phyloP scores from a whole-genome alignment of 2,888 invertebrate species.

The Leptodirus hochenwartii region DNA sequence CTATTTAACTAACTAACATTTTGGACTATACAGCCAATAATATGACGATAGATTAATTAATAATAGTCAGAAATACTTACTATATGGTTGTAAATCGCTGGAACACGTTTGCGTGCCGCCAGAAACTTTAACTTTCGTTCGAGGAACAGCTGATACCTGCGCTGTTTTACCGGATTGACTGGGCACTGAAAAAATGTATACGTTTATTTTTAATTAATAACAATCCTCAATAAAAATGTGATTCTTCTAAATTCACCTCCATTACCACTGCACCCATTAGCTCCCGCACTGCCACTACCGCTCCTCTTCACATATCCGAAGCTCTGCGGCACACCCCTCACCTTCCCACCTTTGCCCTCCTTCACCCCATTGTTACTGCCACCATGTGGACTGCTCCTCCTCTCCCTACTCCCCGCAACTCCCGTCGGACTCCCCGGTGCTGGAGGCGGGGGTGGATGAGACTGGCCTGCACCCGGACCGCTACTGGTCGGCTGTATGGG shows the following conservation, averaged over 20 bases:
- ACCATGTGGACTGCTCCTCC: constrained; percentile 23
- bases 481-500: constrained; percentile 34
- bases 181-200: constrained; percentile 17
- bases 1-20: no score
- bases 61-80: constrained; percentile 34
- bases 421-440: constrained; percentile 27
- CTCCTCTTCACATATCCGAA: constrained; percentile 70
- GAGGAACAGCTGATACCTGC: constrained; percentile 69
- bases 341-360: constrained; percentile 38
- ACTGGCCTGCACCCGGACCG: constrained; percentile 10
- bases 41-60: no score
- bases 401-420: constrained; percentile 22
- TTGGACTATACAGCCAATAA: no score
- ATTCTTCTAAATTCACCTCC: no score
- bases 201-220: constrained; percentile 1
- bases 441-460: constrained; percentile 22
- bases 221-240: no score
- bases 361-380: constrained; percentile 19
- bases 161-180: constrained; percentile 38
- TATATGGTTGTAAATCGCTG: constrained; percentile 46
- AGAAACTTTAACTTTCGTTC: constrained; percentile 76
- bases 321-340: constrained; percentile 56
- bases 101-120: constrained; percentile 81
- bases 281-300: constrained; percentile 15
- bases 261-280: constrained; percentile 9